Conservation (phyloP, 2,113 vertebrate species). For the human (Homo sapiens) region GRCh38 chr17:42025501-42026000, state of each 20-base stretch:
- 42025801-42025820: background rate
- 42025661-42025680: slow-evolving; percentile 47
- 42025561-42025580: background rate
- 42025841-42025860: background rate
- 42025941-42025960: background rate
- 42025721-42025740: slow-evolving; percentile 55
- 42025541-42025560: background rate
- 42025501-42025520: background rate
- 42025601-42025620: slow-evolving; percentile 72
- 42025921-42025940: background rate
- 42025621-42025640: slow-evolving; percentile 74
- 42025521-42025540: background rate
- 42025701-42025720: slow-evolving; percentile 1
- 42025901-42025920: background rate
- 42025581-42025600: slow-evolving; percentile 74
- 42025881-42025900: background rate
- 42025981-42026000: background rate
- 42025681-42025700: background rate
- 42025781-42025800: background rate
- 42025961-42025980: background rate
- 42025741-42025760: background rate
- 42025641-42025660: slow-evolving; percentile 38
- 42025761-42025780: background rate
- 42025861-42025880: background rate
- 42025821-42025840: background rate